Conservation (phyloP, 2,113 vertebrate genomes). For the Penelope pileata region DNA sequence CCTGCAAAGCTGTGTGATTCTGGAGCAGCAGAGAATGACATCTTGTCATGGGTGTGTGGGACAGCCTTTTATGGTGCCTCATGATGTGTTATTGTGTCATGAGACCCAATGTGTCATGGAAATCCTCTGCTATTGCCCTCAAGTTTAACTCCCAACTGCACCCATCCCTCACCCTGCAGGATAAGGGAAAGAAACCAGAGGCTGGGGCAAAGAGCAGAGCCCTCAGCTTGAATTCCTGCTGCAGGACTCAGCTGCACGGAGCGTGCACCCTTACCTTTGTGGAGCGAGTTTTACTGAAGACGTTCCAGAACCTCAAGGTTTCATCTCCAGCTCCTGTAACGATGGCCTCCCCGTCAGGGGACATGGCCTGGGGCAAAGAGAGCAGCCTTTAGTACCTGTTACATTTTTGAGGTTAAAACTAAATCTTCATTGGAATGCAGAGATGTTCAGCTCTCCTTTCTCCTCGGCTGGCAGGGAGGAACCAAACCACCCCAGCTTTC, state of each 20-base stretch:
- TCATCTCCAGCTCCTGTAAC: constrained; percentile 97
- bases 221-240: rapidly evolving
- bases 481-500: neutral
- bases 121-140: neutral
- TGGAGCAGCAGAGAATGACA: neutral
- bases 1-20: rapidly evolving
- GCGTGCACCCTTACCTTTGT: constrained; percentile 85
- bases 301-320: constrained; percentile 97
- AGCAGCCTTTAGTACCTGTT: neutral
- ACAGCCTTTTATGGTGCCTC: neutral
- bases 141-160: neutral
- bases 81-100: too few relatives aligned
- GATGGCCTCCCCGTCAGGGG: constrained; percentile 97
- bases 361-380: constrained; percentile 87
- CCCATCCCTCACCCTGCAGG: neutral
- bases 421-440: neutral
- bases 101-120: too few relatives aligned
- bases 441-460: neutral
- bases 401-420: neutral
- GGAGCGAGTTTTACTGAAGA: constrained; percentile 97
- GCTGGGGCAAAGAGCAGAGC: neutral
- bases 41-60: neutral
- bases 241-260: neutral
- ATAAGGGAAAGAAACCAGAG: neutral
- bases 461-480: neutral